Conservation (phyloP, 2,888 invertebrate genomes). For the Thecophora atra region DNA sequence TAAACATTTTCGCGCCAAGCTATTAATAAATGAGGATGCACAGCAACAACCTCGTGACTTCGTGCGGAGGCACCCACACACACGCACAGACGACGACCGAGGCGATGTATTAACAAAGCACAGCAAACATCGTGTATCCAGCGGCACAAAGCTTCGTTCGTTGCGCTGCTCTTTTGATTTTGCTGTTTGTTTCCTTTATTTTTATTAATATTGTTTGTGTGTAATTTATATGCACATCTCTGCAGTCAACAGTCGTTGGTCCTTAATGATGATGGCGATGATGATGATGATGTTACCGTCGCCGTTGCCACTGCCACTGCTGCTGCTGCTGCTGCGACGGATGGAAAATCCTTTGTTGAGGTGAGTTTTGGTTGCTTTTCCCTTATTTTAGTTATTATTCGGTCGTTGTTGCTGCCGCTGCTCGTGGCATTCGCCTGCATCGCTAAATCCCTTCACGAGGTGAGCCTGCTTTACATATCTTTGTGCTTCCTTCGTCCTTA, state of each 20-base stretch:
- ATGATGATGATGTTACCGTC: neutral
- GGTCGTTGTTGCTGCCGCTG: neutral
- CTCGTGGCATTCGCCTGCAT: neutral
- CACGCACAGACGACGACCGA: neutral
- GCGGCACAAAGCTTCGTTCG: neutral
- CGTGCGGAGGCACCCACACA: neutral
- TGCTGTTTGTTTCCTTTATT: neutral
- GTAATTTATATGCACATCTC: constrained; percentile 13
- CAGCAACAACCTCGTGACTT: neutral
- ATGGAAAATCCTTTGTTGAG: no score
- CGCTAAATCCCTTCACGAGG: constrained; percentile 17
- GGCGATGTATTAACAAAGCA: neutral
- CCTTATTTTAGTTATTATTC: neutral
- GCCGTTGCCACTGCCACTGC: neutral
- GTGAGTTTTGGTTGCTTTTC: neutral
- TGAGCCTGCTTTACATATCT: neutral
- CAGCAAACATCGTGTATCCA: neutral
- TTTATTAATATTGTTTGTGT: constrained; percentile 15
- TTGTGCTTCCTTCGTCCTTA: neutral
- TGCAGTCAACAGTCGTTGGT: constrained; percentile 3
- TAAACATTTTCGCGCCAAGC: constrained; percentile 22
- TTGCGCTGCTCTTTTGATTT: neutral
- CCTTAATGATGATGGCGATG: neutral
- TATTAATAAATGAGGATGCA: constrained; percentile 12
- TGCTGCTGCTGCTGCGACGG: neutral